Evolutionary conservation across 2,113 vertebrate genomes (phyloP).

Genomic region (Progne subis): DNA sequence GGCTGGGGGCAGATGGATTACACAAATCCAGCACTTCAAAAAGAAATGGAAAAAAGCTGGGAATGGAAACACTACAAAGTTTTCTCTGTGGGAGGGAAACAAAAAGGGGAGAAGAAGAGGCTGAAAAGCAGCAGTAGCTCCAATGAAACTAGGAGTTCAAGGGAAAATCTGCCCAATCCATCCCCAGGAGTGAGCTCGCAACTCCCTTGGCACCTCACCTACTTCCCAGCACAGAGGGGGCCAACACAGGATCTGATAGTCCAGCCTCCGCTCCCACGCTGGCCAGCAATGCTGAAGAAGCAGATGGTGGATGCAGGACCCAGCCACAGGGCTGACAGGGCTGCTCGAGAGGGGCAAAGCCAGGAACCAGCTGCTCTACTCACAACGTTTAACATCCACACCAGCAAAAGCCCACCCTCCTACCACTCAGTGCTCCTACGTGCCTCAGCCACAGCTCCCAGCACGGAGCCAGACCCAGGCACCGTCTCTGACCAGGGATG

Average conservation of each 20-base stretch:
- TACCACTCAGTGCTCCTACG: accelerated
- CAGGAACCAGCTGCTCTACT: not conserved
- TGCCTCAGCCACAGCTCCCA: not conserved
- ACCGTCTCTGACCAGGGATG: not conserved
- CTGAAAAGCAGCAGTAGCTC: not conserved
- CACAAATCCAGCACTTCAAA: not conserved
- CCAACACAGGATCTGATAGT: accelerated
- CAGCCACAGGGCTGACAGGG: accelerated
- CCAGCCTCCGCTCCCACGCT: not conserved
- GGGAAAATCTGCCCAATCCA: not conserved
- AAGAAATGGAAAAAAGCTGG: not conserved
- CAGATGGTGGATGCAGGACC: not conserved
- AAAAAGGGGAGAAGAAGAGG: not conserved
- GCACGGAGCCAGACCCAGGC: accelerated
- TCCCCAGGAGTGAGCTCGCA: not conserved
- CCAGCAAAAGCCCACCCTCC: not conserved
- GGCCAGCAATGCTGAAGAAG: accelerated
- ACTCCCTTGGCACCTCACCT: not conserved
- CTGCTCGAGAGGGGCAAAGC: accelerated
- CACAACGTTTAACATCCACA: accelerated
- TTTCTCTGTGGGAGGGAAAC: not conserved
- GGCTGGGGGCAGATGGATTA: not conserved
- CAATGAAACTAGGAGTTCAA: not conserved
- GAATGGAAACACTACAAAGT: accelerated
- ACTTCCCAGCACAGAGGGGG: not conserved